A percentile compares a stretch with the other conserved stretches of the same genome.
Conservation (phyloP, 2,888 invertebrate species). For the Thumatha senex region DNA sequence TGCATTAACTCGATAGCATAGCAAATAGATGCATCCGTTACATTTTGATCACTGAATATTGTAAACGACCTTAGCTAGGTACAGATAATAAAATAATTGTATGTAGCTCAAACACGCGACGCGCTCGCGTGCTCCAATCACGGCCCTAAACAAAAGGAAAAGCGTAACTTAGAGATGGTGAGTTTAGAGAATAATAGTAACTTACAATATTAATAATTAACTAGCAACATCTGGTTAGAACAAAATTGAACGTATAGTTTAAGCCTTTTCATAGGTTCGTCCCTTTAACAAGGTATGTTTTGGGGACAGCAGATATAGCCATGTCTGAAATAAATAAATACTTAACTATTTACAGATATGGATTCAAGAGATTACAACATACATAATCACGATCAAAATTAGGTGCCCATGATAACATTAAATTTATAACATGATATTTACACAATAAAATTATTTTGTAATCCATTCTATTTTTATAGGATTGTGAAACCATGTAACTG, state of each 20-base stretch:
- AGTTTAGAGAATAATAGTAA: too few species aligned
- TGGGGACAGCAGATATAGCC: neutral
- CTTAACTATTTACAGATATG: constrained; percentile 17
- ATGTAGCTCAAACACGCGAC: constrained; percentile 40
- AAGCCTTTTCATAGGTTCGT: too few species aligned
- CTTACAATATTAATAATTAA: too few species aligned
- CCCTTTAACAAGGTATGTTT: neutral
- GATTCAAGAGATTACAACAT: constrained; percentile 23
- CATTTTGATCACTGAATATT: constrained; percentile 21
- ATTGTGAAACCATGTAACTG: neutral
- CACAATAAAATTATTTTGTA: constrained; percentile 23
- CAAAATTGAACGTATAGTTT: too few species aligned
- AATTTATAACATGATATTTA: constrained; percentile 21
- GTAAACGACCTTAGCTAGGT: constrained; percentile 32
- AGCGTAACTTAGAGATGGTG: too few species aligned
- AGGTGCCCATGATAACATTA: constrained; percentile 41
- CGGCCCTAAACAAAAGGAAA: neutral
- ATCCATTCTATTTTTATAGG: constrained; percentile 35
- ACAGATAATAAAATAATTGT: constrained; percentile 17
- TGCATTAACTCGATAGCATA: constrained; percentile 45
- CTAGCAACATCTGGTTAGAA: too few species aligned
- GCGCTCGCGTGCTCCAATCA: constrained; percentile 36
- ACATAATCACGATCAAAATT: constrained; percentile 35
- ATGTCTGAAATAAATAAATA: constrained; percentile 10
- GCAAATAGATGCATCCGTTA: neutral